Evolutionary conservation across 2,113 vertebrate genomes (phyloP).

Genomic region (Catharus bicknelli): DNA sequence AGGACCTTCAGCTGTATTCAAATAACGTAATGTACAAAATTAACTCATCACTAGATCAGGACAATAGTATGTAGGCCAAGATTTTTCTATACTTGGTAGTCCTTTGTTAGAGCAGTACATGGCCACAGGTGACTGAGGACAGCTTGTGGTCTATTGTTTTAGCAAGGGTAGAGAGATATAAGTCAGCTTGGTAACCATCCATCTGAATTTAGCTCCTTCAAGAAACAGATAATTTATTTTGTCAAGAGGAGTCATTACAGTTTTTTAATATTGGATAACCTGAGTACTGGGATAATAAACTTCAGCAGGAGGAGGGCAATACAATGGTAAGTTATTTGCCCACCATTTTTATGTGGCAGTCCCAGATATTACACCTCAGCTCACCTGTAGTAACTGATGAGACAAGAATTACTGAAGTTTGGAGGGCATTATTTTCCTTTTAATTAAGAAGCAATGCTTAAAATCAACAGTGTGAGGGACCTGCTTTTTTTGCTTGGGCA

Average conservation of each 20-base stretch:
- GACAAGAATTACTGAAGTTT: neutral
- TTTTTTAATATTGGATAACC: neutral
- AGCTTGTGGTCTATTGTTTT: neutral
- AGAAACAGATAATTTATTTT: neutral
- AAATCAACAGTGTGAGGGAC: neutral
- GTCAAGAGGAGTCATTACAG: neutral
- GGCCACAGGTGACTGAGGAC: neutral
- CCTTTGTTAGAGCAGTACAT: neutral
- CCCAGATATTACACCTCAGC: neutral
- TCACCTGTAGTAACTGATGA: neutral
- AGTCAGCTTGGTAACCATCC: neutral
- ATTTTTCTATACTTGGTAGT: neutral
- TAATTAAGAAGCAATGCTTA: neutral
- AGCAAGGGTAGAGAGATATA: neutral
- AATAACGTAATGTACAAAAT: neutral
- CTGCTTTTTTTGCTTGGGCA: neutral
- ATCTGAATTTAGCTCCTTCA: neutral
- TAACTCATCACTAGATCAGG: neutral
- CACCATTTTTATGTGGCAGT: neutral
- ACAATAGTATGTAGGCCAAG: neutral
- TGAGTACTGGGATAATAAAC: neutral
- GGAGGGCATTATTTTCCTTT: neutral
- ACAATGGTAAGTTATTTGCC: neutral
- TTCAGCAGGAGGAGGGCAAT: neutral
- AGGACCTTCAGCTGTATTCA: neutral